Base-by-base conservation (phyloP, 2,797 vertebrate genomes). In the Leptodactylus fallax region DNA sequence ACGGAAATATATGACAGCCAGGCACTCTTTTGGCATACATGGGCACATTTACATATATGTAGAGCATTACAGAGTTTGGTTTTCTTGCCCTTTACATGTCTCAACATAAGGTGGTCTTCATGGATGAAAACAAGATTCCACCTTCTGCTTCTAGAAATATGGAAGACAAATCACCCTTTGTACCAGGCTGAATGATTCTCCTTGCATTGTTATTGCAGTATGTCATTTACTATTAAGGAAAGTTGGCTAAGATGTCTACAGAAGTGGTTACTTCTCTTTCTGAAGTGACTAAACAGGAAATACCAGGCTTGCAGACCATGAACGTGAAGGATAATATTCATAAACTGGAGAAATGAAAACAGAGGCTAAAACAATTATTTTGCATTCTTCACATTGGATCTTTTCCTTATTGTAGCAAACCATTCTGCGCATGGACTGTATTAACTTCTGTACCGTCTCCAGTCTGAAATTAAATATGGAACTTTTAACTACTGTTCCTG, bases 201-300 rank as follows among this genome's bases (percentile, higher is more conserved):
- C 23, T 79, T 56, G 8, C 53, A 36, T 58, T 69, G 51, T 71
- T 53, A 55, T 53, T 58, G 27, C 17, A 72, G n/a, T 21, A 8
- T 67, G 67, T 27, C 55, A 74, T 74, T 61, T 56, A 84, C 36
- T 45, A 74, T 84, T 72, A 65, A 51, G 65, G 51, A 83, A 69
- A 83, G 27, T 80, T 61, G 74, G 74, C 74, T 7, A 77, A 23
- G 49, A 53, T 53, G 49, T 25, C 74, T 27, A 83, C 17, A 83
- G 21, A 81, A 69, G 51, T 67, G 81, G 53, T 85, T 77, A 61
- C 6, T 27, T 21, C 45, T 45, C 17, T 67, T 85, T 77, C 12
- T 79, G 27, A 86, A 55, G 12, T 79, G 9, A 47, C 25, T 79
- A 69, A 71, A 67, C 85, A 86, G 85, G 85, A 86, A 86, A 80